These are phyloP conservation scores for Thripadectes ignobilis DNA, from an alignment of 2,797 vertebrate genomes.

Conservation along the genomic window DNA sequence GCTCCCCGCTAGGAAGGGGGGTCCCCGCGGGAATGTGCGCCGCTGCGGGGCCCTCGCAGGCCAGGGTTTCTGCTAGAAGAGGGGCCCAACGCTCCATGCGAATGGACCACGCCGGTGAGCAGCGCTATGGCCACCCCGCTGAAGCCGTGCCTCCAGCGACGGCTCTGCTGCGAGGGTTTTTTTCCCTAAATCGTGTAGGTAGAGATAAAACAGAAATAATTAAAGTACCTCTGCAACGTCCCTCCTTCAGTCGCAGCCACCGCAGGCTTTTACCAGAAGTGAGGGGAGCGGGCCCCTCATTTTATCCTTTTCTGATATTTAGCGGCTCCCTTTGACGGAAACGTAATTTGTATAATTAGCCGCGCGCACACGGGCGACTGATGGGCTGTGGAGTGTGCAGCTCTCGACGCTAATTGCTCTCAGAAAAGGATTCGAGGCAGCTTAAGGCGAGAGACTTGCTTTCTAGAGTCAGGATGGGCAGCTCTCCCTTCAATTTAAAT, in stretches of 20 bases:
- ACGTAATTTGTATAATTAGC: constrained; percentile 74
- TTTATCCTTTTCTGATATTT: constrained; percentile 48
- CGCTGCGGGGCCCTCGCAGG: neutral
- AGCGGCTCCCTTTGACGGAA: constrained; percentile 63
- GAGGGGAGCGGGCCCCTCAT: neutral
- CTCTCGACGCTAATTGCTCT: constrained; percentile 69
- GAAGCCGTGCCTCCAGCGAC: neutral
- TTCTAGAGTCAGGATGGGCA: neutral
- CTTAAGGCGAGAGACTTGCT: constrained; percentile 49
- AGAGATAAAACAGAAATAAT: neutral
- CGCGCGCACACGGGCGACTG: constrained; percentile 45
- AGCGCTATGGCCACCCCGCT: neutral
- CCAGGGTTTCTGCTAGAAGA: neutral
- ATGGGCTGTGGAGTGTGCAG: constrained; percentile 30
- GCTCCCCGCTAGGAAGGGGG: neutral
- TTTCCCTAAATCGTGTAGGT: neutral
- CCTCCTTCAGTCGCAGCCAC: neutral
- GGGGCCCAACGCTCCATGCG: neutral
- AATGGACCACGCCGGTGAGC: neutral
- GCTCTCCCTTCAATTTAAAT: constrained; percentile 15
- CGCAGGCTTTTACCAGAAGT: neutral
- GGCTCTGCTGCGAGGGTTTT: neutral
- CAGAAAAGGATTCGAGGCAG: constrained; percentile 47
- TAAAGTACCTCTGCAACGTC: constrained; percentile 2
- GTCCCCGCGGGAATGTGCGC: neutral